These are phyloP conservation scores for Bradypus variegatus DNA, from an alignment of 2,797 vertebrate genomes.

Conservation along the genomic window DNA sequence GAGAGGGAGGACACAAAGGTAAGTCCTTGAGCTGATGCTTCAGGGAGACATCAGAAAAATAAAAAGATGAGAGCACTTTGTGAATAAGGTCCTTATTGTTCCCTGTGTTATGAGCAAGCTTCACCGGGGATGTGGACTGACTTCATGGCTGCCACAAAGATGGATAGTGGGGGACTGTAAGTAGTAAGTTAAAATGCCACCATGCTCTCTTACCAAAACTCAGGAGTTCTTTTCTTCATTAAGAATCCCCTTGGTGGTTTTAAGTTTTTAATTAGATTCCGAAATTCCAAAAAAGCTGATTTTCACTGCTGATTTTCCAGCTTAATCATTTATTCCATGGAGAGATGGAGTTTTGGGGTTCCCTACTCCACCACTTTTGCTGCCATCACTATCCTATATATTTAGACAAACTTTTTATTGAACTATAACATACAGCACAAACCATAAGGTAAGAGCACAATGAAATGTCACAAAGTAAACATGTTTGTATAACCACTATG, in stretches of 20 bases:
- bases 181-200: not conserved
- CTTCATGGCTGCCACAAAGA: not conserved
- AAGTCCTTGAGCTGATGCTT: not conserved
- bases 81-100: not conserved
- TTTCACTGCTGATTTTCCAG: too few relatives aligned
- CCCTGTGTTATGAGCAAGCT: not conserved
- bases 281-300: too few relatives aligned
- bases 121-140: not conserved
- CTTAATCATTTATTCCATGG: not conserved
- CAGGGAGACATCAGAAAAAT: not conserved
- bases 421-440: not conserved
- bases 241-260: too few relatives aligned
- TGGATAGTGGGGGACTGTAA: not conserved
- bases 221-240: too few relatives aligned
- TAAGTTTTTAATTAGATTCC: too few relatives aligned
- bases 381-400: not conserved
- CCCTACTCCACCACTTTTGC: not conserved
- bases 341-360: not conserved
- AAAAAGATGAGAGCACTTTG: not conserved
- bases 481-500: not conserved
- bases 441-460: not conserved
- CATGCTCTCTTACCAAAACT: not conserved
- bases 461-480: not conserved
- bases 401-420: not conserved
- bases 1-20: not conserved